Conservation (phyloP, 2,113 vertebrate genomes). For the Chamaetylas fuelleborni region DNA sequence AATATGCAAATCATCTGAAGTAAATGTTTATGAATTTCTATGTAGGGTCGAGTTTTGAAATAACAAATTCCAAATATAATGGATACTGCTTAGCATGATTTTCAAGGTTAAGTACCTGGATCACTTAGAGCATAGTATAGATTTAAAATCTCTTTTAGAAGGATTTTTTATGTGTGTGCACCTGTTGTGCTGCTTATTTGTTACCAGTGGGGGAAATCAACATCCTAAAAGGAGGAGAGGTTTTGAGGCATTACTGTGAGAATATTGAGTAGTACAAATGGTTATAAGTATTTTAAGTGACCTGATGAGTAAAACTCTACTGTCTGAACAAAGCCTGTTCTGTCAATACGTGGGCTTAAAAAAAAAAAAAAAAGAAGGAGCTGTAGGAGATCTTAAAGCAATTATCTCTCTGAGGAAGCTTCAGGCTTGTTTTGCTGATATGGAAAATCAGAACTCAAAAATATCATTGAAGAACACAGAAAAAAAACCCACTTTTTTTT, state of each 20-base stretch:
- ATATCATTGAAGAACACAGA: not conserved
- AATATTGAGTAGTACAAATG: not conserved
- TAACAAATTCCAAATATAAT: not conserved
- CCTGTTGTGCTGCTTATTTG: not conserved
- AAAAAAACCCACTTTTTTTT: rapidly evolving
- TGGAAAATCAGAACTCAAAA: not conserved
- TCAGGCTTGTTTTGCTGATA: not conserved
- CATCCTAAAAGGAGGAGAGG: not conserved
- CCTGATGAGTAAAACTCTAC: not conserved
- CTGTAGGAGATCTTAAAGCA: not conserved
- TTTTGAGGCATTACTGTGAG: not conserved
- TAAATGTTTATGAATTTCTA: not conserved
- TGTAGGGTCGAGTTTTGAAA: not conserved
- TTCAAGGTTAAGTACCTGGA: not conserved
- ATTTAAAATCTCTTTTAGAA: not conserved
- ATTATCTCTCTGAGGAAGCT: not conserved
- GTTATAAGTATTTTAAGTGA: not conserved
- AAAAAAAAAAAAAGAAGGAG: not conserved
- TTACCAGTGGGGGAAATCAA: not conserved
- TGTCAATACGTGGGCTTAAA: not conserved
- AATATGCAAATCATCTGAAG: not conserved
- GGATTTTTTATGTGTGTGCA: not conserved
- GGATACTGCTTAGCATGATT: not conserved
- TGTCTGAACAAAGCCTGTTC: not conserved
- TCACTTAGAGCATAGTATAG: not conserved